These are phyloP conservation scores for Danionella dracula DNA, from an alignment of 2,797 vertebrate species.

Conservation along the genomic window DNA sequence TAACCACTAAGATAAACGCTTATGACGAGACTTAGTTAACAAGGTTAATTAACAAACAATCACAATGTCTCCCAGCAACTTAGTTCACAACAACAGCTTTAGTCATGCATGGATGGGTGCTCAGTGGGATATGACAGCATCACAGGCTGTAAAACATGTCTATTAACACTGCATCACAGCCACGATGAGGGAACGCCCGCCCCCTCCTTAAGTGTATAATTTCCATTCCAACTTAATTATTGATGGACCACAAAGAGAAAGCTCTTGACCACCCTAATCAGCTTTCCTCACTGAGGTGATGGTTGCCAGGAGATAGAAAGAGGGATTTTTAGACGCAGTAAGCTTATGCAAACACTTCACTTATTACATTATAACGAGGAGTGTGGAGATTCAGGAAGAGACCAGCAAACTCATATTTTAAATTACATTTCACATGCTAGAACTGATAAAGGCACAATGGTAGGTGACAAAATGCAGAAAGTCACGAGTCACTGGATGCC, in stretches of 20 bases:
- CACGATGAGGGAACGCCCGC: conserved; percentile 52
- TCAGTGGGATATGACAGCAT: not conserved
- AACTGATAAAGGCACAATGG: too few relatives aligned
- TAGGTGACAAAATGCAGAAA: too few relatives aligned
- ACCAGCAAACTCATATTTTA: not conserved
- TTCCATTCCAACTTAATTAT: conserved; percentile 65
- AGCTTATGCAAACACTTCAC: conserved; percentile 22
- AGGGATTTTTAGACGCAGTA: conserved; percentile 50
- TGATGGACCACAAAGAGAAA: conserved; percentile 59
- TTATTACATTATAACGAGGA: not conserved
- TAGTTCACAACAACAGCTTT: conserved; percentile 1
- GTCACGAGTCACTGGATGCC: too few relatives aligned
- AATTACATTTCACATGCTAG: too few relatives aligned
- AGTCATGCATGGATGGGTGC: not conserved
- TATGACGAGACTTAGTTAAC: too few relatives aligned
- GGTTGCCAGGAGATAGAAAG: conserved; percentile 63
- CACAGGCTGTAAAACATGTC: not conserved
- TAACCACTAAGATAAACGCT: too few relatives aligned
- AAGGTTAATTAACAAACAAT: not conserved
- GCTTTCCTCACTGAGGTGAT: conserved; percentile 54
- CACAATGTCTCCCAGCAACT: not conserved
- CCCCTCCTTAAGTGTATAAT: conserved; percentile 44
- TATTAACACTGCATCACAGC: conserved; percentile 23
- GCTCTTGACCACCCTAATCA: conserved; percentile 47
- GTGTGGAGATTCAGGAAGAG: not conserved